Base-by-base conservation (phyloP, 1,140 invertebrate genomes). In the Drosophila biarmipes region DNA sequence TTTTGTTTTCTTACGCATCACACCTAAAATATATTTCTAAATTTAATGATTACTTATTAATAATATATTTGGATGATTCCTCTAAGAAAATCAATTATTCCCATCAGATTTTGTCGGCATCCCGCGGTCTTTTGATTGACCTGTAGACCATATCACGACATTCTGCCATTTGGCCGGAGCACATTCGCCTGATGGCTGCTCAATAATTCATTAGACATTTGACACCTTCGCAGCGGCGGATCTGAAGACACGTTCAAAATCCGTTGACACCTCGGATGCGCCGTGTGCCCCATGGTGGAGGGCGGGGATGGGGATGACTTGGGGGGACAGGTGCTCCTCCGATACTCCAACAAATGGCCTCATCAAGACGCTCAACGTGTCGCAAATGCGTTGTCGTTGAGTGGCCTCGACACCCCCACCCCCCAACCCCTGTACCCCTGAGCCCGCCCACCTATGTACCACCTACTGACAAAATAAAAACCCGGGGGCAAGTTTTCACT, bases 321-420 rank as follows among this genome's bases (percentile, higher is more conserved):
- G 42, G 46, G 46, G 38, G 40, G 51, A 73, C 45, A 38, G 42
- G 38, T 52, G 49, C 24, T 27, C 58, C 58, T 35, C 54, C 46
- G 42, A 57, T 57, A 49, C 56, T 12, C 58, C 17, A 78, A 64
- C 80, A 75, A 84, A 79, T 76, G 71, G 66, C 57, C 69, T 84
- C 80, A 79, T 84, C 80, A 86, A 86, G 62, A 58, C 59, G 73
- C 63, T 86, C 72, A 74, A 85, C 62, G 80, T 85, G 73, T 78
- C 67, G 72, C 67, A 66, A 67, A 85, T 78, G 78, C 78, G 64
- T 79, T 79, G 57, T 59, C 56, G 62, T 75, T 72, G 72, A 80
- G 78, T 62, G 78, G 46, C 61, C 46, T 27, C 63, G 78, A 75
- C 66, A 73, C 48, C 35, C 55, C 55, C 42, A 72, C 53, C 38